Evolutionary conservation across 2,888 invertebrate species (phyloP).

Genomic region (Ophion obscuratus): DNA sequence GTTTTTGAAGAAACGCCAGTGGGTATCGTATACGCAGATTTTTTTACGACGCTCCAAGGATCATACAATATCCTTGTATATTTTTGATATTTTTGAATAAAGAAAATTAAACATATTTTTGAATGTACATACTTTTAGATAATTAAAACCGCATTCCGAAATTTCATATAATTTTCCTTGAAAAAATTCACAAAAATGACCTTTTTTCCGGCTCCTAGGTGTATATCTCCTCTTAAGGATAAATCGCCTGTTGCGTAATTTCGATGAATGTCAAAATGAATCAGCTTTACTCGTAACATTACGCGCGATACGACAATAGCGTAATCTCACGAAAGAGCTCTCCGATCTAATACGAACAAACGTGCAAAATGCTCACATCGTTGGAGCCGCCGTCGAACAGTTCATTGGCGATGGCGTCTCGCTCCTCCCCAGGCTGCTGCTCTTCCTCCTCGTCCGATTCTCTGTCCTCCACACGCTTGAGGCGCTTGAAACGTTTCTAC

Average conservation of each 20-base stretch:
- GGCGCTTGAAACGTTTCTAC: constrained; percentile 95
- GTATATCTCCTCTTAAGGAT: not conserved
- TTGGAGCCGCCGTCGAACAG: constrained; percentile 92
- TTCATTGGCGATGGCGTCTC: constrained; percentile 95
- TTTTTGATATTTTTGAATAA: too few relatives aligned
- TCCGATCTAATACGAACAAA: not conserved
- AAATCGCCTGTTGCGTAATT: not conserved
- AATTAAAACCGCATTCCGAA: too few relatives aligned
- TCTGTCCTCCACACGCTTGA: constrained; percentile 93
- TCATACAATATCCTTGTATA: too few relatives aligned
- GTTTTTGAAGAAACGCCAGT: too few relatives aligned
- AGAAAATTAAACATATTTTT: too few relatives aligned
- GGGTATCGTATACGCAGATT: too few relatives aligned
- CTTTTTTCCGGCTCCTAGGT: too few relatives aligned
- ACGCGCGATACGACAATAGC: not conserved
- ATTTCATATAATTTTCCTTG: too few relatives aligned
- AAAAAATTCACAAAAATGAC: too few relatives aligned
- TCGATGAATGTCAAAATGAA: not conserved
- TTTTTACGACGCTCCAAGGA: too few relatives aligned
- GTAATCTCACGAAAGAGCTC: not conserved
- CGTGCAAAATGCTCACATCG: constrained; percentile 87
- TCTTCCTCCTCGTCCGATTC: constrained; percentile 95
- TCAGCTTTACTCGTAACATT: not conserved
- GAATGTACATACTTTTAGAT: too few relatives aligned
- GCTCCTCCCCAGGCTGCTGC: constrained; percentile 90